Conservation (phyloP, 2,113 vertebrate species). For the Mohoua ochrocephala region DNA sequence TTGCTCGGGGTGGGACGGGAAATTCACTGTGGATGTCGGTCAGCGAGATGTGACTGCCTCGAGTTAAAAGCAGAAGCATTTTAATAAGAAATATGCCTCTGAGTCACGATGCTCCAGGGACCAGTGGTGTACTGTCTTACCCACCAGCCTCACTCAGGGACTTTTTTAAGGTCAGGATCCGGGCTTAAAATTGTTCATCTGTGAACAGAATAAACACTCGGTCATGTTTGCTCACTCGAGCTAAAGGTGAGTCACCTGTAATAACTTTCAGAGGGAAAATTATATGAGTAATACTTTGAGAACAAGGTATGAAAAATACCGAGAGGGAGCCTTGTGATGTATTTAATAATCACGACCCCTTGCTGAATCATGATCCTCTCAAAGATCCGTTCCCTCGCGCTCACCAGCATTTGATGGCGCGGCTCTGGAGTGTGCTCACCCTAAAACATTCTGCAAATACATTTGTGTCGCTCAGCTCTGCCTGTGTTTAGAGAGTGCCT, state of each 20-base stretch:
- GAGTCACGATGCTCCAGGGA: slow-evolving; percentile 42
- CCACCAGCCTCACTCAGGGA: slow-evolving; percentile 12
- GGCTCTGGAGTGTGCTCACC: slow-evolving; percentile 1
- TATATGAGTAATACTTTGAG: slow-evolving; percentile 50
- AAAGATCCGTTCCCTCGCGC: rapidly evolving
- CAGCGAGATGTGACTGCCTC: not conserved
- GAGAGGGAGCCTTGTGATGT: not conserved
- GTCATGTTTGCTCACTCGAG: slow-evolving; percentile 20
- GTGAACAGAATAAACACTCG: slow-evolving; percentile 49
- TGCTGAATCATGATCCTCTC: not conserved
- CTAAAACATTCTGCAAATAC: slow-evolving; percentile 39
- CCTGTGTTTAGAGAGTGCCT: slow-evolving; percentile 41
- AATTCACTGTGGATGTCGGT: not conserved
- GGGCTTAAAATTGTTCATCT: slow-evolving; percentile 29
- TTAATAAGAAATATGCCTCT: slow-evolving; percentile 34
- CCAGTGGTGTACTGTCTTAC: not conserved
- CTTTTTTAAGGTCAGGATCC: slow-evolving; percentile 53
- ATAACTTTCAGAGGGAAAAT: slow-evolving; percentile 57
- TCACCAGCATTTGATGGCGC: not conserved
- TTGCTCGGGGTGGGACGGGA: not conserved
- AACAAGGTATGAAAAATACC: slow-evolving; percentile 36
- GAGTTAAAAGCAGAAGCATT: slow-evolving; percentile 30
- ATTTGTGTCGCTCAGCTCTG: slow-evolving; percentile 20
- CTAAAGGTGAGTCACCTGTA: slow-evolving; percentile 53
- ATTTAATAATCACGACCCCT: not conserved